Evolutionary conservation across 2,113 vertebrate genomes (phyloP).

Genomic region (Petroica traversi): DNA sequence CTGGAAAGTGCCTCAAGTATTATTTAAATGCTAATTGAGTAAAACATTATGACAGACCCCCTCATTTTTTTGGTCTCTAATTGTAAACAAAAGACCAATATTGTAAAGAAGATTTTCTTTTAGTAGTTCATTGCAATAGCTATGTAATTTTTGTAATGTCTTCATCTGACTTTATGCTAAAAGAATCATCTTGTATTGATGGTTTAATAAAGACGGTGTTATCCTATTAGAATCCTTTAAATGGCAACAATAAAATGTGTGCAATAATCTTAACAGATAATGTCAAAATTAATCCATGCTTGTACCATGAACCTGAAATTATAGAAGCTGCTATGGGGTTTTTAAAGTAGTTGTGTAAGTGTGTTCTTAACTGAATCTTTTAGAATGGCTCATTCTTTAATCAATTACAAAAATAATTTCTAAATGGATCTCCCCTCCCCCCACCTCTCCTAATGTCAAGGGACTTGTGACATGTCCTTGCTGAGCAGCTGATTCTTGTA

Average conservation of each 20-base stretch:
- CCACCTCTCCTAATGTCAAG: neutral
- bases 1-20: neutral
- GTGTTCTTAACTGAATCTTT: neutral
- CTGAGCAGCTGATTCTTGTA: neutral
- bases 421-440: neutral
- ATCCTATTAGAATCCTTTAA: neutral
- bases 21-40: slow-evolving; percentile 3
- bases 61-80: neutral
- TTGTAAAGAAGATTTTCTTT: neutral
- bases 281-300: neutral
- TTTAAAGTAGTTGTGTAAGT: neutral
- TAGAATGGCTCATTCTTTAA: neutral
- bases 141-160: neutral
- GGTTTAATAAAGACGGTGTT: neutral
- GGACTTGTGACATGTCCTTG: neutral
- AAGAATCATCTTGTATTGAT: neutral
- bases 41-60: neutral
- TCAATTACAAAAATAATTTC: neutral
- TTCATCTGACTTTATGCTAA: neutral
- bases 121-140: neutral
- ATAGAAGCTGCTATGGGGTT: neutral
- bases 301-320: neutral
- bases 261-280: neutral
- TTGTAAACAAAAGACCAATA: neutral
- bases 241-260: neutral